Base-by-base conservation (phyloP, 1,140 invertebrate species). In the Camponotus vicinus region DNA sequence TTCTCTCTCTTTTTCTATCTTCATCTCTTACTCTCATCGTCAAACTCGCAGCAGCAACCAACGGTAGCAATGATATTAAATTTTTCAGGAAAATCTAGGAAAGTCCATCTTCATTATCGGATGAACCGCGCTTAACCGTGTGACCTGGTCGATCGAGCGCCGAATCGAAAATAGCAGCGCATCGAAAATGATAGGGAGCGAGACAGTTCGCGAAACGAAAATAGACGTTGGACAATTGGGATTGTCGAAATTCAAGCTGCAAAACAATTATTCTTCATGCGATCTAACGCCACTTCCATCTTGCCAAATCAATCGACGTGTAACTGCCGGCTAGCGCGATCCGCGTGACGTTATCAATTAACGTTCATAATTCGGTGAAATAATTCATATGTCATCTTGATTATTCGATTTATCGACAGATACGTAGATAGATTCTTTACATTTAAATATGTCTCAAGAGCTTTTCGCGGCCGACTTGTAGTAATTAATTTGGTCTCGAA, bases 31-130 rank as follows among this genome's bases (percentile, higher is more conserved):
- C 67, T 66, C 49, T 45, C 82, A 34, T n/a, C 37, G 18, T 63
- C 34, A 32, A 49, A 66, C 70, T 76, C 69, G 49, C 13, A 21
- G 52, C 67, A 37, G 32, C 45, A 85, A 78, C 61, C 63, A 66
- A 76, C 76, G 73, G 73, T 55, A 87, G 79, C 70, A 79, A 80
- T 73, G 79, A 90, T 88, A 88, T 88, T 91, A 90, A 91, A 91
- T 91, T 86, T 79, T 91, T 80, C 75, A 84, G 79, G 89, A 91
- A 88, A 91, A 90, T 90, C 86, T 86, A 55, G 89, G 61, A 66
- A 90, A 90, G 87, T 91, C 90, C 64, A 90, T 91, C 90, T 91
- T 91, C 90, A 88, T 91, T 91, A 91, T 84, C 84, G 87, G 64
- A 82, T 88, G 89, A 91, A 85, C 83, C 69, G 85, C 89, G 90